Base-by-base conservation (phyloP, 2,888 invertebrate genomes). In the Pecten maximus region DNA sequence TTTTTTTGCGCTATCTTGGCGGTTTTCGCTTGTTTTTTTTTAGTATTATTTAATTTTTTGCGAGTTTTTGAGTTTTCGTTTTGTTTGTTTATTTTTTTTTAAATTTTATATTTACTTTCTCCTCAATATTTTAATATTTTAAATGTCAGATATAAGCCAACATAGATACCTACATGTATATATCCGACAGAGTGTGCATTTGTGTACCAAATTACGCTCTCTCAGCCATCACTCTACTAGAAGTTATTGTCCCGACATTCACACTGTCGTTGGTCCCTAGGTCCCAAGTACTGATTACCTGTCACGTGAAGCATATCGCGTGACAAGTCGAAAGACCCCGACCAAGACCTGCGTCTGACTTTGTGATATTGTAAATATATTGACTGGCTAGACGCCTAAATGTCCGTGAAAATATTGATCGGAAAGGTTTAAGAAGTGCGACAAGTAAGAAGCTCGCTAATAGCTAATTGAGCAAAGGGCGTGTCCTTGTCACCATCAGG, bases 311-410 rank as follows among this genome's bases (percentile, higher is more conserved):
- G 23, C 15, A 54, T 54, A 54, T 54, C 50, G 50, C 50, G 50
- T 54, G 50, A 54, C 50, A 3, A 19, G 19, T 2, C 50, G 19
- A 23, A 23, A 54, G 50, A 54, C 10, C 35, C 74, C 35, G 0
- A 35, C 74, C 74, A 35, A 1, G 4, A 2, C 1, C 0, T 35
- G 74, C 28, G 28, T 74, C 28, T 74, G 44, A 44, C 44, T 10
- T 12, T 10, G 44, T 44, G 44, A 44, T 44, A 44, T 12, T 44
- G 15, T 10, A 15, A 28, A 74, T 35, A n/a, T n/a, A 74, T 74
- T 74, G 74, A 74, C 28, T 35, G 74, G 74, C 74, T 74, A 74
- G 74, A 74, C 74, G 28, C 74, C 74, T 28, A 74, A 74, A 28
- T 6, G 74, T 74, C 74, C 28, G 74, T 35, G 28, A 35, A 35